Conservation (phyloP, 1,140 invertebrate genomes). For the Aphelinus atriplicis region DNA sequence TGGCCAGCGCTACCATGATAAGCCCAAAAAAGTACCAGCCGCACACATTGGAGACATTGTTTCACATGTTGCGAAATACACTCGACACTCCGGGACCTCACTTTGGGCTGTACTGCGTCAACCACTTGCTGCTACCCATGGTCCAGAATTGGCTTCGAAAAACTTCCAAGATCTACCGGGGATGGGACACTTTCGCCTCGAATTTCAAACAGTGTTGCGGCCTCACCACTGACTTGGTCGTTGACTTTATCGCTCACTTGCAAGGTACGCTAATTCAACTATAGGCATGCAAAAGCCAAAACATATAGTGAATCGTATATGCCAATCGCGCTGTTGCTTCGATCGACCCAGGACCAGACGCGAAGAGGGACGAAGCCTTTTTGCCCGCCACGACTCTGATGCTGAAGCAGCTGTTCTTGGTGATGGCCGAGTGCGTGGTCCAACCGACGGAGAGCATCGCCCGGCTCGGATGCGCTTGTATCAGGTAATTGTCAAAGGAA, state of each 20-base stretch:
- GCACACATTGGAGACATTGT: constrained; percentile 85
- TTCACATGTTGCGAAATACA: constrained; percentile 82
- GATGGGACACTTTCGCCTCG: constrained; percentile 79
- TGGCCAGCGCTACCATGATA: constrained; percentile 83
- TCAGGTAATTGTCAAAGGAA: constrained; percentile 67
- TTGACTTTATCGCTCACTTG: constrained; percentile 78
- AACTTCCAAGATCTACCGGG: constrained; percentile 72
- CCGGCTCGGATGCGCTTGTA: constrained; percentile 90
- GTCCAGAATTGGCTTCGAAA: constrained; percentile 90
- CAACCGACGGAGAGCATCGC: constrained; percentile 89
- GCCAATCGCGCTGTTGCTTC: too few relatives aligned
- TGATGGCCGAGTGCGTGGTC: constrained; percentile 90
- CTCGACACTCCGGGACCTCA: constrained; percentile 81
- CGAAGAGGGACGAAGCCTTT: constrained; percentile 53
- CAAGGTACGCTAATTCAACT: constrained; percentile 59
- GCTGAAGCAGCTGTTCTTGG: constrained; percentile 85
- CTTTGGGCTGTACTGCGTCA: constrained; percentile 90
- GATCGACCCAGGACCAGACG: constrained; percentile 50
- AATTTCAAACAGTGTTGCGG: constrained; percentile 95
- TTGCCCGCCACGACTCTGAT: constrained; percentile 77
- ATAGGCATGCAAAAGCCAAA: too few relatives aligned
- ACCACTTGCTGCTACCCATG: constrained; percentile 87
- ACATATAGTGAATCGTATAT: not conserved
- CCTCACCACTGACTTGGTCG: constrained; percentile 88
- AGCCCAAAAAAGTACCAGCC: constrained; percentile 87